Evolutionary conservation across 1,140 invertebrate genomes (phyloP).

Genomic region (Dermatophagoides farinae): DNA sequence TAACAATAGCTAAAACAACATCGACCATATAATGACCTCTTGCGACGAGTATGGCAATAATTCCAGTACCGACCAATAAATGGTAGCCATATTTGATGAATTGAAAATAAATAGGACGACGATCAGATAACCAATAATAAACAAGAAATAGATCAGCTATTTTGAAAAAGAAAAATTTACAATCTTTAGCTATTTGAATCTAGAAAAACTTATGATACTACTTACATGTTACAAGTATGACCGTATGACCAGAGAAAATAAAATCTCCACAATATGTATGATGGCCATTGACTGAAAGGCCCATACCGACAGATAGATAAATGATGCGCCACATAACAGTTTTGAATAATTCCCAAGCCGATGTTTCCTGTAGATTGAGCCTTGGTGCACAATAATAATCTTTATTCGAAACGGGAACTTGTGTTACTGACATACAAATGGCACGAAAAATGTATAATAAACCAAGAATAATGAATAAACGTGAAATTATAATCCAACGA

Average conservation of each 20-base stretch:
- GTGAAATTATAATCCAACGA: constrained; percentile 57
- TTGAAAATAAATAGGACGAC: constrained; percentile 12
- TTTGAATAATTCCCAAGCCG: neutral
- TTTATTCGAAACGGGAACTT: constrained; percentile 55
- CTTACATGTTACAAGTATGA: constrained; percentile 40
- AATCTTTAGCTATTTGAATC: no score
- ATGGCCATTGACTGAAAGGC: constrained; percentile 65
- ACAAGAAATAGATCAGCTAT: constrained; percentile 9
- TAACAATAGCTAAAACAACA: constrained; percentile 69
- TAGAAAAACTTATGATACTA: neutral
- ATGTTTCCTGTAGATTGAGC: constrained; percentile 27
- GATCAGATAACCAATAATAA: constrained; percentile 11
- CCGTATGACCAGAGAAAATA: constrained; percentile 74
- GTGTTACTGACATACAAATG: constrained; percentile 69
- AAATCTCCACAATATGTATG: constrained; percentile 72
- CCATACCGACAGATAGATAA: constrained; percentile 48
- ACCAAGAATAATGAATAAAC: constrained; percentile 58
- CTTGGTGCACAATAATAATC: constrained; percentile 67
- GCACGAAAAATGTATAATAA: constrained; percentile 64
- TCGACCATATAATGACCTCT: constrained; percentile 79
- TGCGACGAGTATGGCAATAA: constrained; percentile 55
- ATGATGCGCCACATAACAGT: constrained; percentile 37
- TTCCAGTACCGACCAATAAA: constrained; percentile 47
- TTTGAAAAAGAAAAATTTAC: constrained; percentile 1
- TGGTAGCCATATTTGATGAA: constrained; percentile 39